Percentiles rank a stretch among this genome's conserved stretches.
Evolutionary conservation across 2,888 invertebrate genomes (phyloP).

Genomic region (Cerastoderma edule): DNA sequence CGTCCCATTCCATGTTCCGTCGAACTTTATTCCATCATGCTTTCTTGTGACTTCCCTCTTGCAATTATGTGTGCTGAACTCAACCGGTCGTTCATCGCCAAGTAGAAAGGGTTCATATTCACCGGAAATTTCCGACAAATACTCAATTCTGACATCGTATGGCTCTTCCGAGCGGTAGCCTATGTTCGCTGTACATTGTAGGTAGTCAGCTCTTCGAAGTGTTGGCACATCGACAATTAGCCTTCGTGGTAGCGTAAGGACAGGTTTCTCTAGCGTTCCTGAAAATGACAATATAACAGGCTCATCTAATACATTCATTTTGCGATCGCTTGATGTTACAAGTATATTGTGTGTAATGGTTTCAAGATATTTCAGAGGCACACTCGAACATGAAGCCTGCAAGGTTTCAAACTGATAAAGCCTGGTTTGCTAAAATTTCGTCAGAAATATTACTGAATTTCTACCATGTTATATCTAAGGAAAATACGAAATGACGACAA

Average conservation of each 20-base stretch:
- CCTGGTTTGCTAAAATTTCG: too few relatives aligned
- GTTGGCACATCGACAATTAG: neutral
- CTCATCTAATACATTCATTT: too few relatives aligned
- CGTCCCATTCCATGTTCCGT: neutral
- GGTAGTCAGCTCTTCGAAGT: neutral
- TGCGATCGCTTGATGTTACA: too few relatives aligned
- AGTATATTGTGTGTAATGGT: too few relatives aligned
- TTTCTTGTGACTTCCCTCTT: neutral
- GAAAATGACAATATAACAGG: too few relatives aligned
- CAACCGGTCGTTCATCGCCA: neutral
- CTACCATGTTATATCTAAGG: too few relatives aligned
- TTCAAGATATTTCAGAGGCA: too few relatives aligned
- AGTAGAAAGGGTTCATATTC: neutral
- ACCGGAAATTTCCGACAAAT: neutral
- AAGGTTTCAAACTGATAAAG: too few relatives aligned
- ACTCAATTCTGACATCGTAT: constrained; percentile 1
- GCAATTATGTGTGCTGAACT: neutral
- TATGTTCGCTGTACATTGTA: neutral
- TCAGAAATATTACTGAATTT: too few relatives aligned
- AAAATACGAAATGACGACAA: too few relatives aligned
- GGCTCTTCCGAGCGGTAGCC: constrained; percentile 1
- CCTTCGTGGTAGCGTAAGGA: neutral
- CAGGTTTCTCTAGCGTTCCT: neutral
- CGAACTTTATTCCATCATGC: neutral
- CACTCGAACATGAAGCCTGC: too few relatives aligned